A percentile compares a stretch with the other conserved stretches of the same genome.
Evolutionary conservation across 2,888 invertebrate species (phyloP).

Genomic region (Heteromurus nitidus): DNA sequence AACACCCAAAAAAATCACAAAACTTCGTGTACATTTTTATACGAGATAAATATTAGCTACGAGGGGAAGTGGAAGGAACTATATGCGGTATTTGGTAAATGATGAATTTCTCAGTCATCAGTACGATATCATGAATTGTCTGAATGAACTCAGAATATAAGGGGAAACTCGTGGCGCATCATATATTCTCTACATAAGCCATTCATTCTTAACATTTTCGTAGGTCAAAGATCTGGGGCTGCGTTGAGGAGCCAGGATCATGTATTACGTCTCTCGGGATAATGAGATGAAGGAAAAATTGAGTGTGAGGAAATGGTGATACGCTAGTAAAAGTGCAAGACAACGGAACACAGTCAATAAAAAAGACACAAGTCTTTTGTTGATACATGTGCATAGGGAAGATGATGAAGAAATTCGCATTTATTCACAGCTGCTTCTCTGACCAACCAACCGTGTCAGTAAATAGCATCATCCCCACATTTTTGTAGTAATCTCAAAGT

Average conservation of each 20-base stretch:
- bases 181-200: no score
- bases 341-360: constrained; percentile 35
- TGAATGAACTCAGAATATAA: no score
- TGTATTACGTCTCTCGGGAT: no score
- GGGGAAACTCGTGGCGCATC: no score
- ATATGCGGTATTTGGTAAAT: no score
- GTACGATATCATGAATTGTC: no score
- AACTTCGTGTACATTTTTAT: no score
- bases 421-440: background rate
- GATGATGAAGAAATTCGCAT: background rate
- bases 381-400: constrained; percentile 26
- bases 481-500: constrained; percentile 6
- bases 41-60: no score
- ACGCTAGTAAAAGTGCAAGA: constrained; percentile 20
- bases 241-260: background rate
- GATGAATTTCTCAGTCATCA: no score
- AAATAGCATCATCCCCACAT: constrained; percentile 4
- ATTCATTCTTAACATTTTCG: constrained; percentile 2
- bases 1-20: no score
- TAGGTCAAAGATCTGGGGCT: constrained; percentile 42
- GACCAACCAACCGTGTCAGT: constrained; percentile 43
- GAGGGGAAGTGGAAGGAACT: no score
- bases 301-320: background rate
- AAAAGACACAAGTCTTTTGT: constrained; percentile 8
- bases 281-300: background rate